Base-by-base conservation (phyloP, 2,888 invertebrate species). In the Macrostomum cliftonense region DNA sequence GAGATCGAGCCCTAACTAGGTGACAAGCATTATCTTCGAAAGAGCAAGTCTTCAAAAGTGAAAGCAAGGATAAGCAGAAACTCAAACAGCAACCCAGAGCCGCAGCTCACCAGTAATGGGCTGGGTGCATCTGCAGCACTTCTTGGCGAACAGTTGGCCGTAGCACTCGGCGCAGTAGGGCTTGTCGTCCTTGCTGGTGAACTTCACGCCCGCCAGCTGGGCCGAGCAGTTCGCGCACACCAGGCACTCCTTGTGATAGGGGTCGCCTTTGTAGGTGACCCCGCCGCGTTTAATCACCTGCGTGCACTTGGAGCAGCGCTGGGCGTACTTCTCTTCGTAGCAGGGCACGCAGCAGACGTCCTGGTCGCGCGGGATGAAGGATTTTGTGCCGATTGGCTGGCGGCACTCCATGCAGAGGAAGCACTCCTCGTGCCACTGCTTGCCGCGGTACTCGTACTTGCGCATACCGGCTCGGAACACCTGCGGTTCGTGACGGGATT, bases 391-490 rank as follows among this genome's bases (percentile, higher is more conserved):
- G 69, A 97, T 97, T 57, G 89, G 80, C 55, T 82, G 82, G 58
- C 85, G 86, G 78, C 97, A 99, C 53, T 88, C 84, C 61, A 84
- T 83, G 75, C 97, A 97, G 73, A 86, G 85, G 82, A 97, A 97
- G 70, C 97, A 97, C 73, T 93, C 88, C 78, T 97, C 97, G 75
- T 97, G 97, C 95, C 95, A 97, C 74, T 97, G 95, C 67, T 95
- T 79, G 52, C 95, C 95, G 78, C 95, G 95, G 79, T 99, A 99
- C 75, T 99, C 97, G 91, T 97, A 95, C 78, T 99, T 99, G 80
- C 97, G 97, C 73, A 93, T 95, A 4, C 51, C 51, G 19, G 51
- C 51, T 17, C 45, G 43, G 52, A 51, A 51, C n/a, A 51, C 51
- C 43, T 43, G 40, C 28, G 28, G 28, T 4, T 28, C 9, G 28